Base-by-base conservation (phyloP, 1,140 invertebrate species). In the Scaptomyza hsui region DNA sequence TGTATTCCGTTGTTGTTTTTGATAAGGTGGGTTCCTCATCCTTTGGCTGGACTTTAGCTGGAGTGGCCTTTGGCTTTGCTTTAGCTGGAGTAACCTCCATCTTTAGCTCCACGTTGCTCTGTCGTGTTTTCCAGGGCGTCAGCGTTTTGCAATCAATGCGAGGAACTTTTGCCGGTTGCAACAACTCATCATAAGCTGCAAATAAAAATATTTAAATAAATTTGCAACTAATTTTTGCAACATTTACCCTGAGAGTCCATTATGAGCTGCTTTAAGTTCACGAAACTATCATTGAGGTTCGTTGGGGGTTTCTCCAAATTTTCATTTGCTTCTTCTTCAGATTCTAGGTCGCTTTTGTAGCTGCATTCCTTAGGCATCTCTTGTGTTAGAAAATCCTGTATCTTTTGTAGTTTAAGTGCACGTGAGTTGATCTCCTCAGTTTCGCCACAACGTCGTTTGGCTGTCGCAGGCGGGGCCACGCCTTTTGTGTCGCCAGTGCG, bases 361-460 rank as follows among this genome's bases (percentile, higher is more conserved):
- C 41, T 74, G 6, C 16, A 5, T 1, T 49, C 48, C 3, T 39
- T 62, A 1, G 75, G 48, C 5, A 73, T 15, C 21, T 91, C 74
- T 55, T 77, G 77, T 10, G 55, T 75, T 1, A 91, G 69, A 35
- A 77, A 91, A 35, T 70, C 65, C 1, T 91, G 86, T 24, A 91
- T 91, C 65, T 91, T 91, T 59, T 80, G 74, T 29, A 91, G 44
- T 61, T 91, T 91, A 21, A 79, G 39, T 0, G 83, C 73, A 9
- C 88, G 72, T 2, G 64, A 37, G 26, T 52, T 35, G 10, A 88
- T 37, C 21, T 74, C 60, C 3, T 86, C 78, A 4, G 79, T 83
- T 53, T 91, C 80, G 0, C 13, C 53, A 32, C 65, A 74, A 15
- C 89, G 86, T 2, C 90, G 61, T 37, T 91, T 91, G 0, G 9